phyloP scores from a whole-genome alignment of 2,113 vertebrate genomes.

The Onychostruthus taczanowskii region DNA sequence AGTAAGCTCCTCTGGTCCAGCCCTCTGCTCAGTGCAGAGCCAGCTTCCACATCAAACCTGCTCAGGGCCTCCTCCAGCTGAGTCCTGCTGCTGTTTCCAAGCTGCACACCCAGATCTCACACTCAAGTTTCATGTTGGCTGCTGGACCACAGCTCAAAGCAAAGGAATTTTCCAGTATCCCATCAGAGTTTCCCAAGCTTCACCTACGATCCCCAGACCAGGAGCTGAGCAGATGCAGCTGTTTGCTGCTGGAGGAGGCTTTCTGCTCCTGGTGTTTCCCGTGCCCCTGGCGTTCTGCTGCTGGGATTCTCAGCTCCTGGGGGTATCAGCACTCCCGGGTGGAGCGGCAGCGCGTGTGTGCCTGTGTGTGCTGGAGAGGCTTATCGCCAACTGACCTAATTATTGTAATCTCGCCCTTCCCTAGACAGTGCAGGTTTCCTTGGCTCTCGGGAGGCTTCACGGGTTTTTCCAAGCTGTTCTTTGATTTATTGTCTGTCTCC shows the following conservation, averaged over 20 bases:
- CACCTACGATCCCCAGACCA: fast-evolving
- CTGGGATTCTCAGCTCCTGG: background rate
- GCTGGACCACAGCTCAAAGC: background rate
- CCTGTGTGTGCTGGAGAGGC: background rate
- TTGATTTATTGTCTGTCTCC: background rate
- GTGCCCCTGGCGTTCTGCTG: fast-evolving
- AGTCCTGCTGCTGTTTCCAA: background rate
- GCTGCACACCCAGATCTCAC: background rate
- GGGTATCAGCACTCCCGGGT: background rate
- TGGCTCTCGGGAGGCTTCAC: background rate
- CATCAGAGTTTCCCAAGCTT: fast-evolving
- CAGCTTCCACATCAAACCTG: background rate
- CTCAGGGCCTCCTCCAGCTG: background rate
- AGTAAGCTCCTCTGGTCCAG: background rate
- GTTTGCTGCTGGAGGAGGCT: background rate
- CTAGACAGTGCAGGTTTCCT: background rate
- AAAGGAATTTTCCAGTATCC: background rate
- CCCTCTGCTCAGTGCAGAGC: background rate
- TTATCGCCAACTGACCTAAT: constrained; percentile 49
- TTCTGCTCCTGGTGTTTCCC: background rate
- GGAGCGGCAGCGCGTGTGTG: background rate
- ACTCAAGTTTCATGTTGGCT: background rate
- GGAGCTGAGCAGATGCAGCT: background rate
- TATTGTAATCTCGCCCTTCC: background rate
- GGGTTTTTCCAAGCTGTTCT: constrained; percentile 19